Conservation (phyloP, 2,888 invertebrate species). For the Lasioglossum lativentre region DNA sequence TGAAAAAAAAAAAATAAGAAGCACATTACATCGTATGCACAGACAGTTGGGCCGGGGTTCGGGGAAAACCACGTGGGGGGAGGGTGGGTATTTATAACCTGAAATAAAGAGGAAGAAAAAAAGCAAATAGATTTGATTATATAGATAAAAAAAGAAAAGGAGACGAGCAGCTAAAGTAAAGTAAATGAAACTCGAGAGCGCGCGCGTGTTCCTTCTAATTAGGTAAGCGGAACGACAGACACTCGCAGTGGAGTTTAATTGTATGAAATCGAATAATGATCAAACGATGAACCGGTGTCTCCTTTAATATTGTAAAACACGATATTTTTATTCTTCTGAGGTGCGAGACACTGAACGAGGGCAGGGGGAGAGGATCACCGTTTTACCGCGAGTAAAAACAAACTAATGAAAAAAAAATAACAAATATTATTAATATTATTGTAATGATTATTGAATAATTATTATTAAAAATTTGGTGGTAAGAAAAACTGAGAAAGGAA, state of each 20-base stretch:
- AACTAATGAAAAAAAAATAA: slow-evolving; percentile 70
- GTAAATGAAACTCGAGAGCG: slow-evolving; percentile 69
- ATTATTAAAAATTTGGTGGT: slow-evolving; percentile 80
- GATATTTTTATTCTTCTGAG: slow-evolving; percentile 83
- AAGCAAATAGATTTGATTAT: slow-evolving; percentile 77
- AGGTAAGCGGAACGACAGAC: slow-evolving; percentile 72
- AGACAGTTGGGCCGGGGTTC: slow-evolving; percentile 52
- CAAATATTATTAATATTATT: slow-evolving; percentile 76
- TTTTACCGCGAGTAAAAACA: slow-evolving; percentile 72
- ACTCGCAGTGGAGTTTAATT: slow-evolving; percentile 72
- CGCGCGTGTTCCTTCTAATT: slow-evolving; percentile 75
- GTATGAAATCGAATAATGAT: slow-evolving; percentile 73
- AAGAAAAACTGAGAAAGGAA: slow-evolving; percentile 72
- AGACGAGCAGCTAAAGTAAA: slow-evolving; percentile 62
- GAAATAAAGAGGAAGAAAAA: slow-evolving; percentile 69
- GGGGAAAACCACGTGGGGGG: slow-evolving; percentile 43
- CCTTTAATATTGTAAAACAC: slow-evolving; percentile 79
- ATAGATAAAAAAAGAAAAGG: slow-evolving; percentile 64
- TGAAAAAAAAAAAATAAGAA: slow-evolving; percentile 41
- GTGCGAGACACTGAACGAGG: slow-evolving; percentile 77
- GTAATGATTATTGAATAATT: slow-evolving; percentile 77
- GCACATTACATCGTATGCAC: slow-evolving; percentile 64
- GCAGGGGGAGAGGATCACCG: slow-evolving; percentile 72
- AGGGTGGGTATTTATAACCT: slow-evolving; percentile 75
- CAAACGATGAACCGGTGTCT: slow-evolving; percentile 75